phyloP scores from a whole-genome alignment of 2,888 invertebrate genomes.

The Acheta domesticus region DNA sequence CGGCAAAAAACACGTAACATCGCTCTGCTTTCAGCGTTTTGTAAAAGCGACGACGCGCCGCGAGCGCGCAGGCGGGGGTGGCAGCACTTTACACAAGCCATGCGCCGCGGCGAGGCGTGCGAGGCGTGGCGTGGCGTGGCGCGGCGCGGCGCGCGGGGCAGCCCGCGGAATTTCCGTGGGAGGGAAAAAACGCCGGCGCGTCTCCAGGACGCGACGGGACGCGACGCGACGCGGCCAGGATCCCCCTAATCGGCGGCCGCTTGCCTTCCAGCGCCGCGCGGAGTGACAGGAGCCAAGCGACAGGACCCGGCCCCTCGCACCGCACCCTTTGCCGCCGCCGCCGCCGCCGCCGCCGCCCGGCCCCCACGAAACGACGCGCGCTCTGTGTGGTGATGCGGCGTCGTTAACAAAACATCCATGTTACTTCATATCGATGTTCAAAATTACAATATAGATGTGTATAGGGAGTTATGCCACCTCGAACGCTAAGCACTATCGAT shows the following conservation, averaged over 20 bases:
- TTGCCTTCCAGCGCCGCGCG: neutral
- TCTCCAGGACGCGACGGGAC: neutral
- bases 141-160: too few relatives aligned
- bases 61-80: too few relatives aligned
- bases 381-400: too few relatives aligned
- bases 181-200: neutral
- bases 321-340: neutral
- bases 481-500: too few relatives aligned
- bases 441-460: too few relatives aligned
- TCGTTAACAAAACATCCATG: too few relatives aligned
- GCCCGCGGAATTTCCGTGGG: neutral
- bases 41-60: neutral
- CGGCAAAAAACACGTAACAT: neutral
- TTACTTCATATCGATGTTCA: too few relatives aligned
- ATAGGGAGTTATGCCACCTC: too few relatives aligned
- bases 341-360: too few relatives aligned
- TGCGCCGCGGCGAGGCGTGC: neutral
- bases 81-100: neutral
- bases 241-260: neutral
- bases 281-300: neutral
- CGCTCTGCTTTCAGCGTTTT: neutral
- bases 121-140: too few relatives aligned
- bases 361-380: too few relatives aligned
- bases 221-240: neutral
- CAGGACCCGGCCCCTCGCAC: neutral